Base-by-base conservation (phyloP, 2,888 invertebrate species). In the Panorpa germanica region DNA sequence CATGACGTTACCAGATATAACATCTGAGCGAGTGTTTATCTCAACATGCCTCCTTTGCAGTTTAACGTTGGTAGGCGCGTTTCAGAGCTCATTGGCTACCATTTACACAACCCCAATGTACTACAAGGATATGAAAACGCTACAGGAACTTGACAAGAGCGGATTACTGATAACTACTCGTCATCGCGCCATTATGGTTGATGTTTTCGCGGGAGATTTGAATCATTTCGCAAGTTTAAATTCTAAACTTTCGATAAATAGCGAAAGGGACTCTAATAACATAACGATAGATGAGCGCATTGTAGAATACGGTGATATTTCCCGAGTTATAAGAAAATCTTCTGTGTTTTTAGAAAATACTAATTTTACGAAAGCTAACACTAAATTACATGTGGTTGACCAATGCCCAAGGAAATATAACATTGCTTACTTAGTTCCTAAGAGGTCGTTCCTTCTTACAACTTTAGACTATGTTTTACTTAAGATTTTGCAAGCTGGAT, bases 21-120 rank as follows among this genome's bases (percentile, higher is more conserved):
- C 41, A 18, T 46, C 53, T 11, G 55, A 56, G 29, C 47, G 51
- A 29, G 40, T 56, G 11, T 50, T 56, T 34, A 39, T 55, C 8
- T 43, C 45, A 2, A 48, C 53, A 1, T 35, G 55, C n/a, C 48
- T 48, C 29, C 28, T 55, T 28, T 48, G 52, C 2, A 49, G 53
- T 35, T 49, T 57, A 6, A 52, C 53, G 17, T 48, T 53, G 31
- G 52, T 52, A 3, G 51, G 55, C 1, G 31, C 54, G 8, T 47
- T 57, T 25, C 57, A 58, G 37, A 55, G 56, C 4, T 51, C 50
- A 17, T 40, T 57, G 28, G 52, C 56, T 4, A 55, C 52, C 1
- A 50, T 51, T 1, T 50, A 53, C 29, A 52, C 52, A 24, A 45
- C 45, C 4, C 55, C 55, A 2, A 37, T 49, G 4, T 52, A 49